Evolutionary conservation across 2,797 vertebrate species (phyloP).

Genomic region (Rhynchonycteris naso): DNA sequence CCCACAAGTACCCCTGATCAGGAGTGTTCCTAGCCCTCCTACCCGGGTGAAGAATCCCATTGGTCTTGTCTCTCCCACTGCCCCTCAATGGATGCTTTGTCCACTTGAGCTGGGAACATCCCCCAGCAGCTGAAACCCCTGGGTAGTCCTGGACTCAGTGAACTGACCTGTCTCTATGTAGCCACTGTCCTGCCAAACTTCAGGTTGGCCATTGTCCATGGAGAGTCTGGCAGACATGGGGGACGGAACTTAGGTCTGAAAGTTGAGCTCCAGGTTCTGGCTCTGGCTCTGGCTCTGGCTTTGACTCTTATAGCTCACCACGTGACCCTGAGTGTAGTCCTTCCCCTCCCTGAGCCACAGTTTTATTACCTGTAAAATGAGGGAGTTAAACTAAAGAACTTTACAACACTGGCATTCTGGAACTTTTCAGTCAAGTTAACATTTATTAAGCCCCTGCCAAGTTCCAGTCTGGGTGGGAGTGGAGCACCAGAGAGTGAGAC

Average conservation of each 20-base stretch:
- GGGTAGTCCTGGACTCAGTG: not conserved
- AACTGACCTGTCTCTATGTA: not conserved
- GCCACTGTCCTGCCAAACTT: constrained; percentile 1
- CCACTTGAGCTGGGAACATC: constrained; percentile 9
- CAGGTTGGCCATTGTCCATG: not conserved
- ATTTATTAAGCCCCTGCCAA: constrained; percentile 21
- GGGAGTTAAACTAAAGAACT: not conserved
- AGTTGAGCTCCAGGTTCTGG: not conserved
- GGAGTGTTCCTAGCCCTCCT: not conserved
- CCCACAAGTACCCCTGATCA: not conserved
- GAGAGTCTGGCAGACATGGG: not conserved
- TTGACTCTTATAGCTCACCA: not conserved
- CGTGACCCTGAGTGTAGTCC: not conserved
- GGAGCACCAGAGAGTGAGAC: constrained; percentile 10
- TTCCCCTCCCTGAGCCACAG: not conserved
- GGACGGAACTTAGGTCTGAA: not conserved
- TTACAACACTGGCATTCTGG: not conserved
- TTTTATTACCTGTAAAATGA: constrained; percentile 29
- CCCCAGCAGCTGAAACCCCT: not conserved
- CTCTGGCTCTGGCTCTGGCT: not conserved
- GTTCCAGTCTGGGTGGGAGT: constrained; percentile 51
- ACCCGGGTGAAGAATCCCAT: not conserved
- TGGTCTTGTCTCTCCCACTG: not conserved
- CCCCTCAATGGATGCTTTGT: constrained; percentile 1
- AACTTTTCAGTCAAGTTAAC: constrained; percentile 47